phyloP scores from a whole-genome alignment of 2,113 vertebrate species.

The Phycodurus eques region DNA sequence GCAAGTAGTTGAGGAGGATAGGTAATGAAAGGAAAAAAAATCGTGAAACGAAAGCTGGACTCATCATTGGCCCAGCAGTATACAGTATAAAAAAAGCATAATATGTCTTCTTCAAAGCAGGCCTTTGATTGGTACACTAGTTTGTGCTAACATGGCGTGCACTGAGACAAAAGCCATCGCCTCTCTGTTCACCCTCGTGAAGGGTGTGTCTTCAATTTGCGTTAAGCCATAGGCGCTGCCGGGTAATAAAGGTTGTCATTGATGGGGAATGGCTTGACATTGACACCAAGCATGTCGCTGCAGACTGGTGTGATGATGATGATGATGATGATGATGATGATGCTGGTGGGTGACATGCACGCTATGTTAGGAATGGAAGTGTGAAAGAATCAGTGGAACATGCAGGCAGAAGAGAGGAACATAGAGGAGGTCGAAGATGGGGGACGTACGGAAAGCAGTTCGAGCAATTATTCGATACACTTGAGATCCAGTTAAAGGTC shows the following conservation, averaged over 20 bases:
- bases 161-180: slow-evolving; percentile 20
- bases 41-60: too few species aligned
- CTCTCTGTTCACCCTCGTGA: slow-evolving; percentile 59
- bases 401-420: slow-evolving; percentile 16
- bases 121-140: too few species aligned
- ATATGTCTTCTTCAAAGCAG: too few species aligned
- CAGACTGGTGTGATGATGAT: slow-evolving; percentile 33
- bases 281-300: slow-evolving; percentile 65
- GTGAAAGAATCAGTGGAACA: slow-evolving; percentile 10
- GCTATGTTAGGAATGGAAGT: slow-evolving; percentile 18
- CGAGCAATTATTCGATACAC: background rate
- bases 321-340: slow-evolving; percentile 9
- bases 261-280: slow-evolving; percentile 71
- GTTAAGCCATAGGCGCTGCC: slow-evolving; percentile 61
- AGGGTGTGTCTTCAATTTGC: slow-evolving; percentile 68
- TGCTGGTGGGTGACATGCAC: slow-evolving; percentile 18
- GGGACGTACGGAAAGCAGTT: too few species aligned
- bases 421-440: slow-evolving; percentile 20
- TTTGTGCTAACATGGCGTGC: background rate
- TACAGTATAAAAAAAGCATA: too few species aligned
- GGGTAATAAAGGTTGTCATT: slow-evolving; percentile 76
- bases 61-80: too few species aligned
- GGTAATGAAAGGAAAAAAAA: too few species aligned
- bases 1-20: too few species aligned
- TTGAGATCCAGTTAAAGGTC: too few species aligned